phyloP scores from a whole-genome alignment of 2,113 vertebrate species.

The Channa argus region DNA sequence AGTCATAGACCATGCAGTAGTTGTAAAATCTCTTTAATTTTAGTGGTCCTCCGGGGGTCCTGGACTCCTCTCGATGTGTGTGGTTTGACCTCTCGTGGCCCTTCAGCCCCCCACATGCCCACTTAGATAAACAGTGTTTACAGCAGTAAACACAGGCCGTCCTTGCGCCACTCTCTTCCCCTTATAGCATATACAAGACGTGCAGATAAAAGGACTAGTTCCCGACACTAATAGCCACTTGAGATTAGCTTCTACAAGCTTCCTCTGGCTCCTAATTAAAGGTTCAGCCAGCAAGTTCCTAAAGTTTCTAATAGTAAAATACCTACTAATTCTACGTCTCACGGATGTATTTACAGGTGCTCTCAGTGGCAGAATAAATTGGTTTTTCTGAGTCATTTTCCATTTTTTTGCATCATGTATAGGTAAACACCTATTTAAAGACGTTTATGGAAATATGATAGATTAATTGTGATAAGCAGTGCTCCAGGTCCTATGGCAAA shows the following conservation, averaged over 20 bases:
- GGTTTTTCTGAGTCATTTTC: conserved; percentile 2
- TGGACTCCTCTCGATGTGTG: conserved; percentile 79
- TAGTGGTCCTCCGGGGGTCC: conserved; percentile 77
- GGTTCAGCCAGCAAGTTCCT: conserved; percentile 60
- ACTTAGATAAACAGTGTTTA: conserved; percentile 80
- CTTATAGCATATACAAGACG: conserved; percentile 75
- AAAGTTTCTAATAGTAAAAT: conserved; percentile 43
- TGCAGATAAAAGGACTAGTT: conserved; percentile 78
- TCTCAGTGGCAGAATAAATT: background rate
- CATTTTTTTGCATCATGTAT: background rate
- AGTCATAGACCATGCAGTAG: conserved; percentile 70
- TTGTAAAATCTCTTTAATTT: conserved; percentile 80
- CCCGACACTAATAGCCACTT: conserved; percentile 73
- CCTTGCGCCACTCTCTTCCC: conserved; percentile 69
- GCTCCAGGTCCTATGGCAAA: background rate
- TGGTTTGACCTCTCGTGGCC: conserved; percentile 79
- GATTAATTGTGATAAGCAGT: conserved; percentile 4
- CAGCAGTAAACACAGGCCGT: conserved; percentile 77
- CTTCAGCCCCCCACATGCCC: conserved; percentile 73
- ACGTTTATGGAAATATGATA: background rate
- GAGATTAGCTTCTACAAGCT: conserved; percentile 67
- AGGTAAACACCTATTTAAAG: background rate
- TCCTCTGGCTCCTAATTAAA: conserved; percentile 67
- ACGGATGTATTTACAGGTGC: background rate
- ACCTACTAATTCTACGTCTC: background rate